These are phyloP conservation scores for Megaustenia siamemsis DNA, from an alignment of 2,888 invertebrate species.

Conservation along the genomic window DNA sequence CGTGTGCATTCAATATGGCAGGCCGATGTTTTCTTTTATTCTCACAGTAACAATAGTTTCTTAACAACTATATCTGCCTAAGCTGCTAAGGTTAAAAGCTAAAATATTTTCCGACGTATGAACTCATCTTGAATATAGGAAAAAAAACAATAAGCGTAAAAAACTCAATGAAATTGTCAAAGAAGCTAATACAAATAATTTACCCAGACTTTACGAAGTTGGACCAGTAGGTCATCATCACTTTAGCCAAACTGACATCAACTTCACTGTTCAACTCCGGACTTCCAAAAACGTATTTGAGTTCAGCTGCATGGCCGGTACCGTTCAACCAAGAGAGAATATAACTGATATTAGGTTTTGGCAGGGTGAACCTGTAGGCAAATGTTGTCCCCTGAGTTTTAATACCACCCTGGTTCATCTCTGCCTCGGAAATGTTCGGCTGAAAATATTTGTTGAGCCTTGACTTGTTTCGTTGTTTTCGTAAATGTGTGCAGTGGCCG, in stretches of 20 bases:
- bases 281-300: constrained; percentile 13
- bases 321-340: constrained; percentile 41
- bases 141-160: no score
- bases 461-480: no score
- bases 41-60: neutral
- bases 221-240: constrained; percentile 33
- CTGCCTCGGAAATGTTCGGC: neutral
- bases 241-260: neutral
- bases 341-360: neutral
- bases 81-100: no score
- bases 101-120: no score
- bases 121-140: no score
- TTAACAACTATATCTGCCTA: neutral
- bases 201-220: constrained; percentile 46
- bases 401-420: neutral
- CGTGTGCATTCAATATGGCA: neutral
- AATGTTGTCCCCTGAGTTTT: neutral
- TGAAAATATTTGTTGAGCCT: neutral
- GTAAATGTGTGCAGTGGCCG: constrained; percentile 6
- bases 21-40: neutral
- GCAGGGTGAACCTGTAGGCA: constrained; percentile 31
- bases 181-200: no score
- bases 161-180: no score
- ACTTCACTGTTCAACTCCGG: neutral
- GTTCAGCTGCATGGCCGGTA: constrained; percentile 20